A percentile compares a stretch with the other conserved stretches of the same genome.
These are phyloP conservation scores for Trochalopteron elliotii DNA, from an alignment of 2,113 vertebrate species.

Conservation along the genomic window DNA sequence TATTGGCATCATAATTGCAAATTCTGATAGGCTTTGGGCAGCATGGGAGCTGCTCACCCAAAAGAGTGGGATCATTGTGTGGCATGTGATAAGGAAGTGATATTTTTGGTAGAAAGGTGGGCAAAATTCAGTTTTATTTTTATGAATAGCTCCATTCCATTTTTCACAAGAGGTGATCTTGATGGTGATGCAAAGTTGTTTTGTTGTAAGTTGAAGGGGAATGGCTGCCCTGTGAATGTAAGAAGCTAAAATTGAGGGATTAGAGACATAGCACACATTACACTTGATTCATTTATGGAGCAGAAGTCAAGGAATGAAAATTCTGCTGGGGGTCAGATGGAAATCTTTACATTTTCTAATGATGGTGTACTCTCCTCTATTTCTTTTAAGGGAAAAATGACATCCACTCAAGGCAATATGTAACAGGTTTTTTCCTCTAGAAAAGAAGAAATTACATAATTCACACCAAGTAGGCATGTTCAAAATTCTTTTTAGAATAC, in stretches of 20 bases:
- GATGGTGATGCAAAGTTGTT: background rate
- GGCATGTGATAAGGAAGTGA: rapidly evolving
- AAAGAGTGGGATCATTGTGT: background rate
- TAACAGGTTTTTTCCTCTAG: background rate
- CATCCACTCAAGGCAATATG: background rate
- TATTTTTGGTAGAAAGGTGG: background rate
- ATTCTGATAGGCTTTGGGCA: background rate
- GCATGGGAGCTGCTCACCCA: background rate
- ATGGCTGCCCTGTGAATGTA: background rate
- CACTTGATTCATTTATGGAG: background rate
- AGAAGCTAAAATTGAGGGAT: background rate
- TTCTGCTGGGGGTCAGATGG: background rate
- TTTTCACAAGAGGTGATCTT: background rate
- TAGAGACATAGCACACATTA: background rate
- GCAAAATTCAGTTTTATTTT: background rate
- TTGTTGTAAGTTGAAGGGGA: background rate
- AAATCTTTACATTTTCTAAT: background rate
- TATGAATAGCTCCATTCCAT: background rate
- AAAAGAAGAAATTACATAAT: background rate
- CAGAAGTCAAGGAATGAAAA: background rate
- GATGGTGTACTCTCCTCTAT: background rate
- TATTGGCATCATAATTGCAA: background rate
- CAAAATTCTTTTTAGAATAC: background rate
- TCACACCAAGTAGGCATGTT: background rate
- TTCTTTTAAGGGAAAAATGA: background rate